Evolutionary conservation across 1,140 invertebrate species (phyloP), one percentile per base, ranked within the genome.

Genomic region (Drosophila teissieri): DNA sequence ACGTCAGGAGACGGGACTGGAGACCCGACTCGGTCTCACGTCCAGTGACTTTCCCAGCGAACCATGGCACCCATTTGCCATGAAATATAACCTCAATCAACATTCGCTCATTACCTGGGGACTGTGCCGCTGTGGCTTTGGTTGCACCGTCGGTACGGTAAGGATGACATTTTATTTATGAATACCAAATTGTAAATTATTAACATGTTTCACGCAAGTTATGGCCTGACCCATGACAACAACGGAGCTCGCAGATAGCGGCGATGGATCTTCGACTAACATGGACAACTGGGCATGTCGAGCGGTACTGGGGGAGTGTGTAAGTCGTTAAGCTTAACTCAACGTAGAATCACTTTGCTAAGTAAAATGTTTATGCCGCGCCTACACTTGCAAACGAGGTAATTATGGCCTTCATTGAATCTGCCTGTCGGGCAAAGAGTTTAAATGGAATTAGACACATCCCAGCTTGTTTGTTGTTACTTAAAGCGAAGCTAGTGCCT

Each of bases 141-240:
- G 40, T 53, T 39, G 70, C 68, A 56, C 60, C 62, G 72, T 76
- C 64, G 80, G 84, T 80, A 80, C 73, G 83, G 79, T 67, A 79
- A 52, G 73, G 76, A 88, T 88, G 83, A 89, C 83, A 89, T 89
- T 90, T 89, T 89, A 89, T 89, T 89, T 89, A 89, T 89, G 85
- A 90, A 90, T 90, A 89, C 85, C 80, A 90, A 89, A 89, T 89
- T 89, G 84, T 89, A 90, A 89, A 89, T 90, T 89, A 89, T 89
- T 90, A 90, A 89, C 85, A 90, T 90, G 84, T 89, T 90, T 89
- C 84, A 89, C 77, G 85, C 80, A 89, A 89, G 84, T 85, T 84
- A 89, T 88, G 84, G 84, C 84, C 84, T 61, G 75, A 81, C 69
- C 61, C 53, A 62, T 72, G 76, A 77, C 65, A 64, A 57, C 49